Conservation (phyloP, 2,888 invertebrate genomes). For the Gerosis bhagava region DNA sequence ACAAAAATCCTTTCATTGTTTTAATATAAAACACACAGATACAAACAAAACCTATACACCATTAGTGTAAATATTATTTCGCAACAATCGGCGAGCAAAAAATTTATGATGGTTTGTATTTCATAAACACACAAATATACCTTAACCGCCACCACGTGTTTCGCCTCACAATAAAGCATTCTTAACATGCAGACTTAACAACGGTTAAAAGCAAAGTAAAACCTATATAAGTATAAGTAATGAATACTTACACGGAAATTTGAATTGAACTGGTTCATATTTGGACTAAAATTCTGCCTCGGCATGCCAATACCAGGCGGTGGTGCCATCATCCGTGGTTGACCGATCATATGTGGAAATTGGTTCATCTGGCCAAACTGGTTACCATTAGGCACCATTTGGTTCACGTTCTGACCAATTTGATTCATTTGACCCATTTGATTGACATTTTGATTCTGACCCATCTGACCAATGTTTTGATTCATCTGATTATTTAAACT, state of each 20-base stretch:
- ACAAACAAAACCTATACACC: too few species aligned
- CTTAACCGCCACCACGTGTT: too few species aligned
- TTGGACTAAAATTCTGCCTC: conserved; percentile 63
- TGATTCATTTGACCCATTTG: conserved; percentile 39
- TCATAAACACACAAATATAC: too few species aligned
- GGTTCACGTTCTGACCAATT: conserved; percentile 35
- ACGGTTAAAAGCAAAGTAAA: too few species aligned
- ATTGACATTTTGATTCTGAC: conserved; percentile 40
- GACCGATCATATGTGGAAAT: conserved; percentile 62
- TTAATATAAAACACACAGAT: too few species aligned
- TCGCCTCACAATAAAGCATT: too few species aligned
- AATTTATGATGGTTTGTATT: too few species aligned
- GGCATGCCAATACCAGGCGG: conserved; percentile 69
- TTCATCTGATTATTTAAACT: conserved; percentile 38
- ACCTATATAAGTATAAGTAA: too few species aligned
- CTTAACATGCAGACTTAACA: too few species aligned
- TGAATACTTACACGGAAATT: conserved; percentile 72
- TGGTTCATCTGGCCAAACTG: conserved; percentile 63
- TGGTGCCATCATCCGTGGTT: conserved; percentile 63
- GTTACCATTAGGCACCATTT: conserved; percentile 61
- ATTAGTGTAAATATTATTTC: too few species aligned
- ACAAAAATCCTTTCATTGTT: too few species aligned
- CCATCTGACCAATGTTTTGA: conserved; percentile 42
- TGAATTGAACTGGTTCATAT: conserved; percentile 59
- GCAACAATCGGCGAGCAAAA: too few species aligned